Base-by-base conservation (phyloP, 2,888 invertebrate genomes). In the Malthinus flaveolus region DNA sequence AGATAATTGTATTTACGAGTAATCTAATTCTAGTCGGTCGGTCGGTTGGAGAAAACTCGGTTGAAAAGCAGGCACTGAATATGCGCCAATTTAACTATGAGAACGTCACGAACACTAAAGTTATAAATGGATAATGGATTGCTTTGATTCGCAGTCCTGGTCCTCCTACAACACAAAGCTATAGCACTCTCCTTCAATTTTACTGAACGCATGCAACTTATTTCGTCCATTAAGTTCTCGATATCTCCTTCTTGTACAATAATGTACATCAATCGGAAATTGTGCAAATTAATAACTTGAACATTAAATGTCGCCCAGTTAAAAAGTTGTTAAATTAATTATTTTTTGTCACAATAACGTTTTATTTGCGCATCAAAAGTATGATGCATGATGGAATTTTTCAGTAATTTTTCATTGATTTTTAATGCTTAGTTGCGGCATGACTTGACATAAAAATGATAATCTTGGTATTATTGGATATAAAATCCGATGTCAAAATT, bases 121-220 rank as follows among this genome's bases (percentile, higher is more conserved):
- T 52, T 52, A 51, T 57, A 57, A 57, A 49, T 57, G 57, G 57
- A 57, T 57, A 57, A 57, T 57, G 52, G 57, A 57, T 57, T 51
- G 57, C 57, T 52, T 57, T 57, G 51, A 48, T 48, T 52, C 57
- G 33, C 47, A 13, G 31, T 47, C 5, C 45, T 57, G 57, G 51
- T 57, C 33, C 42, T 50, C 11, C 57, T 51, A 51, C 46, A 57
- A 44, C 51, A 57, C 49, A 55, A 55, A 55, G n/a, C n/a, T n/a
- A n/a, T n/a, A n/a, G 55, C 49, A 49, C 55, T 55, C 49, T 55
- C 49, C 23, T 32, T 32, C 45, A 31, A 37, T 33, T 47, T 47
- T 52, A 32, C 32, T 8, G n/a, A 54, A 54, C 23, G 15, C 47
- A 54, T 54, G 54, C 54, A 54, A 33, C 48, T 39, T 47, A 47